phyloP scores from a whole-genome alignment of 2,797 vertebrate genomes.

The Sphaeramia orbicularis region DNA sequence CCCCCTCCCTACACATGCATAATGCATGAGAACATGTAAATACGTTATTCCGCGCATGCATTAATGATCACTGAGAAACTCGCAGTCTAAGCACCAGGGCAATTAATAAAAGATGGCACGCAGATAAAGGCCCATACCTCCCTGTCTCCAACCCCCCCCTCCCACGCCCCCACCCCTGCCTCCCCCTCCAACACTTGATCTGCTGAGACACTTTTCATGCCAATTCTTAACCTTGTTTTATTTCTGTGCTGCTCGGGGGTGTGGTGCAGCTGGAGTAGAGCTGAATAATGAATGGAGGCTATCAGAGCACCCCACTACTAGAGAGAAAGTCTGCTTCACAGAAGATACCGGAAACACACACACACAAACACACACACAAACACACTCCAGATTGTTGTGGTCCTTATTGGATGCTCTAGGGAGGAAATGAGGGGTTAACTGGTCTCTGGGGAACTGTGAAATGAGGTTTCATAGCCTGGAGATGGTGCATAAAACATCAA shows the following conservation, averaged over 20 bases:
- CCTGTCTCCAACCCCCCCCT: constrained; percentile 35
- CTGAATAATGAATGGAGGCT: constrained; percentile 85
- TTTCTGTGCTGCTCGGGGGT: constrained; percentile 71
- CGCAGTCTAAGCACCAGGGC: constrained; percentile 73
- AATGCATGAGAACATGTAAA: constrained; percentile 86
- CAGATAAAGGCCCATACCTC: constrained; percentile 72
- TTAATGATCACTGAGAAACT: constrained; percentile 85
- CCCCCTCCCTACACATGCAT: constrained; percentile 76
- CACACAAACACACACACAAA: constrained; percentile 22
- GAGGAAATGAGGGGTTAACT: constrained; percentile 78
- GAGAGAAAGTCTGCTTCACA: constrained; percentile 49
- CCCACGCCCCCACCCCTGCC: constrained; percentile 37
- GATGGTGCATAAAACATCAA: constrained; percentile 53
- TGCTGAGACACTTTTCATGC: constrained; percentile 78
- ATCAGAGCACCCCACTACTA: constrained; percentile 64
- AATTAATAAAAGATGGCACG: constrained; percentile 86
- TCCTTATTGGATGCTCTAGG: constrained; percentile 45
- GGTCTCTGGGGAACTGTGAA: constrained; percentile 63
- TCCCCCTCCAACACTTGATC: constrained; percentile 4
- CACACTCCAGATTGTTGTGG: constrained; percentile 38
- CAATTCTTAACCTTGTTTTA: constrained; percentile 82
- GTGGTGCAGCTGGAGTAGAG: constrained; percentile 70
- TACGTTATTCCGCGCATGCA: constrained; percentile 83
- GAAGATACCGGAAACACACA: constrained; percentile 52
- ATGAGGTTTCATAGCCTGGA: constrained; percentile 59